Evolutionary conservation across 2,797 vertebrate genomes (phyloP), one percentile per base, ranked within the genome.

Genomic region (Dicrostonyx torquatus): DNA sequence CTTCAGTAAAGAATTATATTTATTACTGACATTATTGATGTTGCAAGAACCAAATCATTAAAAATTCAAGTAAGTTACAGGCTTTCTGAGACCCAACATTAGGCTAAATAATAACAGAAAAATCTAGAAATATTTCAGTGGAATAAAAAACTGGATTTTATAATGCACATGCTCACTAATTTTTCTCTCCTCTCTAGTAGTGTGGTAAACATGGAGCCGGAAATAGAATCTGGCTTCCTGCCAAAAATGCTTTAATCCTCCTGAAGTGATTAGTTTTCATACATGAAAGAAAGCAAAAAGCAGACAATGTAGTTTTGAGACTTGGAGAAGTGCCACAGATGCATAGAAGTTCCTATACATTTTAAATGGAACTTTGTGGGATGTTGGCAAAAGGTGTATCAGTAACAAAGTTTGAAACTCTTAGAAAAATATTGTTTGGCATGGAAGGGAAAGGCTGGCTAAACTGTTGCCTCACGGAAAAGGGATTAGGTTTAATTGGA

Each of bases 251-350:
- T 97, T 93, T 95, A 95, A 97, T 78, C 68, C 55, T 92, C 73
- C 26, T 94, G 60, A 96, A 97, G 94, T 92, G 96, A 96, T 75
- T 97, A 72, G 66, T 97, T 97, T 96, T 31, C 24, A 83, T 93
- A 78, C 84, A 48, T 84, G 92, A 97, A 94, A 96, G 91, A 70
- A 95, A 77, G 12, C 73, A 96, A 90, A 70, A 95, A 77, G 12
- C 73, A 97, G 31, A 68, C 94, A 97, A 97, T 85, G 64, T 22
- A 1, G 91, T 97, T 86, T 91, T 83, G 58, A 95, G 40, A 5
- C 40, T 96, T 45, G 13, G 55, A 78, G 79, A 92, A 43, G 86
- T 93, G 87, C 22, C 48, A 53, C 62, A 85, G 83, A 40, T 83
- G 88, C 31, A 94, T 0, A 1, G 40, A 93, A 95, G 89, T 64